phyloP scores from a whole-genome alignment of 2,113 vertebrate species.

The Sitta europaea region DNA sequence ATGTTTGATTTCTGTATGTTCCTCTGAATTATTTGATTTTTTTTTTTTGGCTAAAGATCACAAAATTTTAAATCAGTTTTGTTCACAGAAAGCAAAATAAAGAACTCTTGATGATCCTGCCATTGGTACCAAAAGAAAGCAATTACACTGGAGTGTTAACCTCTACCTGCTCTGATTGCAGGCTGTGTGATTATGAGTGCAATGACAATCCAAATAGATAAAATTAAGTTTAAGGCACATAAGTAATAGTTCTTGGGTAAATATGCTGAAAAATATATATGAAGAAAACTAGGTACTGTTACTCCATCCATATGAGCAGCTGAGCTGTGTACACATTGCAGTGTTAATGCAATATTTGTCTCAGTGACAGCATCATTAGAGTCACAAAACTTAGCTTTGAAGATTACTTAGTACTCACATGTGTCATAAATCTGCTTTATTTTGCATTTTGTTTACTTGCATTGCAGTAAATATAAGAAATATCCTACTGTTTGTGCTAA shows the following conservation, averaged over 20 bases:
- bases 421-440: background rate
- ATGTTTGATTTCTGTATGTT: background rate
- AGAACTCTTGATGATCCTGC: background rate
- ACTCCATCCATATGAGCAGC: background rate
- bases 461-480: background rate
- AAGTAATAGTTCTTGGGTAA: background rate
- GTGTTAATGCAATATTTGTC: background rate
- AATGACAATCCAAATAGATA: background rate
- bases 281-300: background rate
- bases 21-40: background rate
- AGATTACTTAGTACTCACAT: background rate
- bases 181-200: background rate
- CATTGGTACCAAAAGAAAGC: background rate
- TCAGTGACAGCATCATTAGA: background rate
- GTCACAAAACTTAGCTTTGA: background rate
- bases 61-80: background rate
- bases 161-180: background rate
- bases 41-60: background rate
- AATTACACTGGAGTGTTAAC: background rate
- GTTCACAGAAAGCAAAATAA: background rate
- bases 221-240: background rate
- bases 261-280: background rate
- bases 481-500: background rate
- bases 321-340: background rate
- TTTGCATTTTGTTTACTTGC: background rate